phyloP scores from a whole-genome alignment of 2,888 invertebrate species.

The Ischnus inquisitorius region DNA sequence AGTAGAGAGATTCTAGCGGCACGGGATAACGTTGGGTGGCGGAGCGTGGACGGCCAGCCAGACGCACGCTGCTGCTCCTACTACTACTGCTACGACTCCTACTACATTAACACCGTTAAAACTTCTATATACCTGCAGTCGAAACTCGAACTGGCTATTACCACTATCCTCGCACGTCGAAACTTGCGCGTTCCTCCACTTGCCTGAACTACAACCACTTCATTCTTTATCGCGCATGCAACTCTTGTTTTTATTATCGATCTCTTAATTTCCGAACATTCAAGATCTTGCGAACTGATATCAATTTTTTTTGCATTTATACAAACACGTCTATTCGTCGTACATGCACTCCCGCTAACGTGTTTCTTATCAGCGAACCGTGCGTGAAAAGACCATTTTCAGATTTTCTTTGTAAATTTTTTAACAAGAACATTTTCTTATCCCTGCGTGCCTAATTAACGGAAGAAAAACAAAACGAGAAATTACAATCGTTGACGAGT shows the following conservation, averaged over 20 bases:
- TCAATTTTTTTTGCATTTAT: not conserved
- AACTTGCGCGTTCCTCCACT: constrained; percentile 53
- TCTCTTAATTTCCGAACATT: not conserved
- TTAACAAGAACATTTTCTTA: not conserved
- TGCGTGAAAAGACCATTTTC: too few species aligned
- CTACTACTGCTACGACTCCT: not conserved
- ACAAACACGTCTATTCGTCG: not conserved
- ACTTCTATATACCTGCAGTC: constrained; percentile 12
- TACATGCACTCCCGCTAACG: too few species aligned
- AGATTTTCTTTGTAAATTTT: not conserved
- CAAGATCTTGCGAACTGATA: not conserved
- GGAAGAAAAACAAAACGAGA: too few species aligned
- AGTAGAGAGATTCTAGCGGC: constrained; percentile 23
- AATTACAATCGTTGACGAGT: too few species aligned
- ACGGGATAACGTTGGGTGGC: constrained; percentile 44
- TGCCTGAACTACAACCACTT: constrained; percentile 6
- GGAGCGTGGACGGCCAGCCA: constrained; percentile 42
- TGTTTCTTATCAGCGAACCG: too few species aligned
- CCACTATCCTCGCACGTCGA: constrained; percentile 5
- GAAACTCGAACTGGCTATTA: constrained; percentile 12
- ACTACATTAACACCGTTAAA: constrained; percentile 3
- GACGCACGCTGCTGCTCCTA: constrained; percentile 9
- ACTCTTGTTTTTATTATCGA: not conserved
- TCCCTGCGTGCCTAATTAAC: not conserved
- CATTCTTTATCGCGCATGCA: not conserved